Base-by-base conservation (phyloP, 2,888 invertebrate genomes). In the Silvanus unidentatus region DNA sequence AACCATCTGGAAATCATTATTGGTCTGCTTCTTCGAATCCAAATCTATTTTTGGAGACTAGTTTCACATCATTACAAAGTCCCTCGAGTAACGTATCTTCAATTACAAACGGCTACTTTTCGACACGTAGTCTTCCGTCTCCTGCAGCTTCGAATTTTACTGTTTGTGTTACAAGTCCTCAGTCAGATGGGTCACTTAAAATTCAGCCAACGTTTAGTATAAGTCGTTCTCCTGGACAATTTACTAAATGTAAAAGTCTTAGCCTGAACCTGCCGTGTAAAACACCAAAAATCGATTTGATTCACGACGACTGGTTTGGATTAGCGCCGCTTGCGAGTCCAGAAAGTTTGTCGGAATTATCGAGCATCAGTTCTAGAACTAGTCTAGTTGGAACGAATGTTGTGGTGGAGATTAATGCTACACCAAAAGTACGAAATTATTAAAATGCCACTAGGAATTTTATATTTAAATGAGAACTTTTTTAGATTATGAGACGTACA, bases 281-380 rank as follows among this genome's bases (percentile, higher is more conserved):
- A 1, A 55, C 54, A 48, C 58, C 58, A 1, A 72, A 71, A 50
- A 66, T 76, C 2, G 79, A 79, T 55, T 62, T 79, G 16, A 72
- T 78, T 35, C 77, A 78, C 55, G 81, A 82, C 54, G 81, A 81
- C 56, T 82, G 82, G 81, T 75, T 79, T 50, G 81, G 83, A 0
- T 70, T 81, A 48, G 90, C 89, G 0, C 89, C 90, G 0, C 65
- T 90, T 14, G 90, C 90, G 8, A 87, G 88, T 41, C 88, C 89
- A 0, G 89, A 90, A 66, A 87, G 86, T 1, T 69, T 90, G 10
- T 88, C 87, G 1, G 88, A 88, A 65, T 78, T 86, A n/a, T 87
- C 87, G 2, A 86, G 86, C 63, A 79, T 86, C 43, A 81, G 82
- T 56, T 86, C 87, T 15, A 75, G 84, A 49, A 77, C 81, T 14